These are phyloP conservation scores for Girardinus metallicus DNA, from an alignment of 2,797 vertebrate genomes.

Conservation along the genomic window DNA sequence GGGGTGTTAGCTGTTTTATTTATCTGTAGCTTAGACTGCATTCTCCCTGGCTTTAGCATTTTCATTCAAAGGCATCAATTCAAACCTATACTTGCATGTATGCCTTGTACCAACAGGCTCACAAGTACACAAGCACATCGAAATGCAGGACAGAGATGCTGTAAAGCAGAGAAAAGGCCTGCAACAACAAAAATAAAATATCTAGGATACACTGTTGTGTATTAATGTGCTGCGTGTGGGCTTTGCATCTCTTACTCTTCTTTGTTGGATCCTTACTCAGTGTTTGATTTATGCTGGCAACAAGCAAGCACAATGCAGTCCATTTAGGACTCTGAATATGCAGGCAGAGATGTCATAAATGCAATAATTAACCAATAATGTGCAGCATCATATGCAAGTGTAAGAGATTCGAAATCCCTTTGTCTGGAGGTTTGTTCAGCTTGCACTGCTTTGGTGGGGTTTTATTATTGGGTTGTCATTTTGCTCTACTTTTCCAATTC, in stretches of 20 bases:
- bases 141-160: slow-evolving; percentile 23
- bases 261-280: slow-evolving; percentile 27
- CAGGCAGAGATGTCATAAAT: slow-evolving; percentile 18
- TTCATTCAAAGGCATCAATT: slow-evolving; percentile 50
- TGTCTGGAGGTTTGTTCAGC: slow-evolving; percentile 5
- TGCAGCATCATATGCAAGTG: not conserved
- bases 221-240: slow-evolving; percentile 53
- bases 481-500: slow-evolving; percentile 68
- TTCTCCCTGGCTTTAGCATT: slow-evolving; percentile 50
- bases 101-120: slow-evolving; percentile 3
- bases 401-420: not conserved
- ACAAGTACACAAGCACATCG: slow-evolving; percentile 13
- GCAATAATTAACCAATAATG: slow-evolving; percentile 11
- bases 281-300: slow-evolving; percentile 20
- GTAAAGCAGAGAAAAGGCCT: slow-evolving; percentile 33
- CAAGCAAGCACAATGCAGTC: slow-evolving; percentile 5
- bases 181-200: slow-evolving; percentile 30
- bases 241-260: slow-evolving; percentile 26
- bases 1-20: slow-evolving; percentile 33
- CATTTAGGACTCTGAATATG: not conserved
- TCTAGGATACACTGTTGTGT: slow-evolving; percentile 46
- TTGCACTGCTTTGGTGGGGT: slow-evolving; percentile 15
- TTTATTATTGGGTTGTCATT: slow-evolving; percentile 65
- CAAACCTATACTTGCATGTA: slow-evolving; percentile 17
- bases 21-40: slow-evolving; percentile 46